Conservation (phyloP, 2,113 vertebrate species). For the Macrotis lagotis region DNA sequence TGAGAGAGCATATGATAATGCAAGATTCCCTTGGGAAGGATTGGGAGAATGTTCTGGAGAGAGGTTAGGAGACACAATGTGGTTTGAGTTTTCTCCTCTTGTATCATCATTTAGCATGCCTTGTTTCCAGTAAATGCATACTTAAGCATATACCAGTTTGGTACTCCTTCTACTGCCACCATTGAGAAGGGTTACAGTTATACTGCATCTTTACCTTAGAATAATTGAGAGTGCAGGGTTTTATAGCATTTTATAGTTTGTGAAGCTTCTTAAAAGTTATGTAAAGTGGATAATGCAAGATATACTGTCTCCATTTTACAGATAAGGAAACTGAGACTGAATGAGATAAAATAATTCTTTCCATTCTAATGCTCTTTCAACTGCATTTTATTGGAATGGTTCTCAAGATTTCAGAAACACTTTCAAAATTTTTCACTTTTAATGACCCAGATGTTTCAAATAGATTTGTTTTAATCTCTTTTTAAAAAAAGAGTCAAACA, state of each 20-base stretch:
- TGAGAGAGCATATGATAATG: background rate
- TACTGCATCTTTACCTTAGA: background rate
- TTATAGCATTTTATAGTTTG: background rate
- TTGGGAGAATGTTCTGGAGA: background rate
- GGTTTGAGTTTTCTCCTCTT: background rate
- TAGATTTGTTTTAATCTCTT: slow-evolving; percentile 26
- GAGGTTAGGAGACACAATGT: background rate
- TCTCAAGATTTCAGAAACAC: background rate
- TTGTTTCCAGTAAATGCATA: background rate
- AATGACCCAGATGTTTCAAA: slow-evolving; percentile 1
- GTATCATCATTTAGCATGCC: background rate
- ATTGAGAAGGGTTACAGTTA: background rate
- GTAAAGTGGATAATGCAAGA: background rate
- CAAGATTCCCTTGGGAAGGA: background rate
- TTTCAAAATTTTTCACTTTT: background rate
- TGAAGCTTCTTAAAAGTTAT: background rate
- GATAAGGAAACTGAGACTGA: background rate
- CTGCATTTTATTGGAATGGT: background rate
- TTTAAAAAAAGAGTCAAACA: background rate
- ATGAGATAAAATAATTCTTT: background rate
- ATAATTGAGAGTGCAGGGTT: background rate
- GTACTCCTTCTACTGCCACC: background rate
- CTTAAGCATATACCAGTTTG: background rate
- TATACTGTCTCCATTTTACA: background rate
- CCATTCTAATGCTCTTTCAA: background rate